Conservation (phyloP, 1,140 invertebrate species). For the Drosophila miranda region DNA sequence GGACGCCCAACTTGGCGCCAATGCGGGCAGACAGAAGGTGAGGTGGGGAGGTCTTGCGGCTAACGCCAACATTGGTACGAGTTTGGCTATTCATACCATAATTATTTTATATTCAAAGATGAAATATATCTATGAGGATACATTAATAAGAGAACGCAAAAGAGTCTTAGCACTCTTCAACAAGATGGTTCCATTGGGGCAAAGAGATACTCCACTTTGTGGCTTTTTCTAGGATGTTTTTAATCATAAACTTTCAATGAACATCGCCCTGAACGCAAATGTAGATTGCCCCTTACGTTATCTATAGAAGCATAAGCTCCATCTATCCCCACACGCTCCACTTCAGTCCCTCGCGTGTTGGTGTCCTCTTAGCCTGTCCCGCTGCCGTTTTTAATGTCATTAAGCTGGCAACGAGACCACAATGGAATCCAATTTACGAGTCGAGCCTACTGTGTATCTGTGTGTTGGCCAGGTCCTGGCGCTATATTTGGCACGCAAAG, state of each 20-base stretch:
- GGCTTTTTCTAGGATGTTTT: too few relatives aligned
- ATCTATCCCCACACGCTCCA: neutral
- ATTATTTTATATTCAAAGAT: too few relatives aligned
- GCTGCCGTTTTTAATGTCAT: conserved; percentile 60
- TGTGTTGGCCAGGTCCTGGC: conserved; percentile 54
- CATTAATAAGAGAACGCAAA: too few relatives aligned
- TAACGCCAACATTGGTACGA: conserved; percentile 16
- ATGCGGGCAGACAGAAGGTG: conserved; percentile 51
- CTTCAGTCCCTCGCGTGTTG: conserved; percentile 18
- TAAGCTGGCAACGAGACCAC: conserved; percentile 63
- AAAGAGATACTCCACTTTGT: too few relatives aligned
- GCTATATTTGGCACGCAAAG: conserved; percentile 75
- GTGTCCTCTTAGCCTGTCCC: conserved; percentile 36
- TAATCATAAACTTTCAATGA: too few relatives aligned
- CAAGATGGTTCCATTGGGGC: too few relatives aligned
- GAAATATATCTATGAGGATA: too few relatives aligned
- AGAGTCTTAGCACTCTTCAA: too few relatives aligned
- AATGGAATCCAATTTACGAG: conserved; percentile 68
- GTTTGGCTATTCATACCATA: too few relatives aligned
- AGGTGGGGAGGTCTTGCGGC: conserved; percentile 3
- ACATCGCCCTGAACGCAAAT: too few relatives aligned
- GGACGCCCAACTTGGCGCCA: conserved; percentile 65
- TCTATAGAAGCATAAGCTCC: neutral
- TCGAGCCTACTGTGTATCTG: conserved; percentile 17
- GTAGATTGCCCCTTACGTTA: too few relatives aligned